Conservation (phyloP, 2,113 vertebrate species). For the Redunca redunca region DNA sequence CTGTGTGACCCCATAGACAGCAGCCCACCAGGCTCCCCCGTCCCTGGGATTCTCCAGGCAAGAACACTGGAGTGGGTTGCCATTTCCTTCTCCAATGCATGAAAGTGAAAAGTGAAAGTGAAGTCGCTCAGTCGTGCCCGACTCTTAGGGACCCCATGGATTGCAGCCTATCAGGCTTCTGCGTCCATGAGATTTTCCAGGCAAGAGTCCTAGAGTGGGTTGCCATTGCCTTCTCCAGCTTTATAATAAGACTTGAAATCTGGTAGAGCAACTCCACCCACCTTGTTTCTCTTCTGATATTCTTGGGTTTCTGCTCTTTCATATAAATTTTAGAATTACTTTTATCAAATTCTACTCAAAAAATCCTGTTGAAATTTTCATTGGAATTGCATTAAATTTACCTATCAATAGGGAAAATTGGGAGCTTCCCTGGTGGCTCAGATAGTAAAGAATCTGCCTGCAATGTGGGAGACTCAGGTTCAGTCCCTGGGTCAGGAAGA, state of each 20-base stretch:
- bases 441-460: neutral
- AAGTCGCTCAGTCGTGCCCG: rapidly evolving
- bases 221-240: neutral
- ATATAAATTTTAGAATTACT: constrained; percentile 12
- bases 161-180: too few species aligned
- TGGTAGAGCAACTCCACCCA: neutral
- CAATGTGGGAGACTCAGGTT: neutral
- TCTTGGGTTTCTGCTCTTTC: neutral
- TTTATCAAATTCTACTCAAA: constrained; percentile 23
- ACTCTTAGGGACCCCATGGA: too few species aligned
- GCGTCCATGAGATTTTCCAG: too few species aligned
- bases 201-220: too few species aligned
- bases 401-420: neutral
- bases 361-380: neutral
- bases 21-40: too few species aligned
- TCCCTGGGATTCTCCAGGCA: too few species aligned
- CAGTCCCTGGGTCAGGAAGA: neutral
- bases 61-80: too few species aligned
- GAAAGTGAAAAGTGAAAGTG: too few species aligned
- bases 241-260: neutral
- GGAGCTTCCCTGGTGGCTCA: neutral
- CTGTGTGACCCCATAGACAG: too few species aligned
- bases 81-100: too few species aligned
- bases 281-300: neutral
- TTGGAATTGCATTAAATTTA: neutral